These are phyloP conservation scores for Nothoprocta pentlandii DNA, from an alignment of 2,113 vertebrate genomes.

Conservation along the genomic window DNA sequence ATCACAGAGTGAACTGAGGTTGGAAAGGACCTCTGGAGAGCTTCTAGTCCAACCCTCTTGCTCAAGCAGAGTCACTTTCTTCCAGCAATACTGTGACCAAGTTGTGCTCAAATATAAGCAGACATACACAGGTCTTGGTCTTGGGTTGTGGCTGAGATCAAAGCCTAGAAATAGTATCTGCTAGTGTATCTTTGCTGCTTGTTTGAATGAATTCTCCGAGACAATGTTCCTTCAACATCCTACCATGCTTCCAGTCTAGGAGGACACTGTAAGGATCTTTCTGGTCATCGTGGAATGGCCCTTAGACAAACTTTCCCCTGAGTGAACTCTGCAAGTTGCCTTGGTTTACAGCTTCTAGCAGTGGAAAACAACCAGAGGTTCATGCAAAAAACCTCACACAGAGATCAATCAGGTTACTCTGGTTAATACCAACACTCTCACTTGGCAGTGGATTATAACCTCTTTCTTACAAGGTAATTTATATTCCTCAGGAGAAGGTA, in stretches of 20 bases:
- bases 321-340: background rate
- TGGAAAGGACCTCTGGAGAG: background rate
- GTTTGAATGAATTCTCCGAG: background rate
- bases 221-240: background rate
- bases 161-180: background rate
- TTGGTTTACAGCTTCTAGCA: background rate
- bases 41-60: background rate
- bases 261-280: background rate
- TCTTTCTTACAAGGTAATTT: slow-evolving; percentile 18
- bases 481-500: background rate
- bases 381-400: slow-evolving; percentile 47
- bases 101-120: background rate
- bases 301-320: background rate
- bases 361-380: slow-evolving; percentile 42
- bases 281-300: background rate
- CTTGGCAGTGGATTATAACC: slow-evolving; percentile 43
- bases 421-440: slow-evolving; percentile 33
- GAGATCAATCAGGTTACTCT: slow-evolving; percentile 59
- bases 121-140: background rate
- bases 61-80: background rate
- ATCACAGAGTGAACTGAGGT: background rate
- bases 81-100: background rate
- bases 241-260: background rate
- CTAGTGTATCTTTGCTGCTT: background rate
- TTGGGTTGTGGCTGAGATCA: background rate